A percentile compares a stretch with the other conserved stretches of the same genome.
These are phyloP conservation scores for Microplitis mediator DNA, from an alignment of 1,140 invertebrate genomes.

Conservation along the genomic window DNA sequence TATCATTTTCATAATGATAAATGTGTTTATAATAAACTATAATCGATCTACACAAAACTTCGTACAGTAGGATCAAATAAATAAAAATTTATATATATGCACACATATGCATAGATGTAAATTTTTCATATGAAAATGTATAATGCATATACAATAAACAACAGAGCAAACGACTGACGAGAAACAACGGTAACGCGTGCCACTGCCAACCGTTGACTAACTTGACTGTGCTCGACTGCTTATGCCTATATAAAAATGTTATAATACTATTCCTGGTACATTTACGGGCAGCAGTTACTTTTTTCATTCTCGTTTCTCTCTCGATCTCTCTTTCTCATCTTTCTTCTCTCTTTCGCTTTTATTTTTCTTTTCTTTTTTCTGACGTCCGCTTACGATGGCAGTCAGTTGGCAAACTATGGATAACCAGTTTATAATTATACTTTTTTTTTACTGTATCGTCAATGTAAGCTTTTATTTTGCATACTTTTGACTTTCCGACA, in stretches of 20 bases:
- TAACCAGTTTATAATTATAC: neutral
- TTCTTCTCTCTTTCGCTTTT: neutral
- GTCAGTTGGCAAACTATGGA: neutral
- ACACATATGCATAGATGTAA: no score
- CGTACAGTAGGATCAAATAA: no score
- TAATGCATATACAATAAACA: neutral
- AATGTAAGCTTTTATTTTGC: no score
- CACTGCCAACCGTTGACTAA: constrained; percentile 19
- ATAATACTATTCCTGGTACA: neutral
- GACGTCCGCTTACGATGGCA: neutral
- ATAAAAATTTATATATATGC: no score
- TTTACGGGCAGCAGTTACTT: neutral
- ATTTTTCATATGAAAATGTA: no score
- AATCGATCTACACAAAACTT: no score
- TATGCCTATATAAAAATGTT: no score
- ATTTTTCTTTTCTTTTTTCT: neutral
- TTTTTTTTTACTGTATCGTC: neutral
- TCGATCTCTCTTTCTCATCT: neutral
- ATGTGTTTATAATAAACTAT: no score
- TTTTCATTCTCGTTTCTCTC: neutral
- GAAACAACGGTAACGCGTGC: constrained; percentile 19
- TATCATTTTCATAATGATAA: no score
- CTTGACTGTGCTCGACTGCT: constrained; percentile 18
- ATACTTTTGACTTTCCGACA: no score
- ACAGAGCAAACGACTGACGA: neutral